Evolutionary conservation across 1,140 invertebrate genomes (phyloP).

Genomic region (Eurosta solidaginis): DNA sequence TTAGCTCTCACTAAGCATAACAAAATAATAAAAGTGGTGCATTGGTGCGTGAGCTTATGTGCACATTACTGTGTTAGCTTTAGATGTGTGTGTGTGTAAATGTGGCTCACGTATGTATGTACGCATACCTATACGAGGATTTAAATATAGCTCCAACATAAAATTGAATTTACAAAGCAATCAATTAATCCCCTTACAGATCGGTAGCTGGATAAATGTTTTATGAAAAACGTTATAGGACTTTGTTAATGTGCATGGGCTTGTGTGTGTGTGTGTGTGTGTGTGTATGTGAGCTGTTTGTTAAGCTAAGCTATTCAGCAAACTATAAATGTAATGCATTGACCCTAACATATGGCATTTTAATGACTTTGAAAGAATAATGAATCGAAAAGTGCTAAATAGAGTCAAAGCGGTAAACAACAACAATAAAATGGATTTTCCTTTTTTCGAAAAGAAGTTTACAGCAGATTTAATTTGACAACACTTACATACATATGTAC

Average conservation of each 20-base stretch:
- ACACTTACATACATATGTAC: not conserved
- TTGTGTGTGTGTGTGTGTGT: not conserved
- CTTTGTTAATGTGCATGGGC: not conserved
- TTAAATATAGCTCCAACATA: not conserved
- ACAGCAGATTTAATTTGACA: conserved; percentile 15
- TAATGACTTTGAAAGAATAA: not conserved
- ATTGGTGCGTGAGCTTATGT: no score
- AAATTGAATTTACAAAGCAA: conserved; percentile 28
- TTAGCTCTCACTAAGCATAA: conserved; percentile 14
- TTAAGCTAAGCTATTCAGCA: not conserved
- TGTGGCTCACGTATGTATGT: not conserved
- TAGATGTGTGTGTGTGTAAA: not conserved
- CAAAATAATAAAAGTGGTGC: not conserved
- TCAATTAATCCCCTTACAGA: conserved; percentile 25
- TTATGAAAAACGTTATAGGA: not conserved
- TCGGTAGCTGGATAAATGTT: conserved; percentile 19
- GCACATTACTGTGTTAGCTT: no score
- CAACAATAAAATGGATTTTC: not conserved
- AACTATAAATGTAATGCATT: not conserved
- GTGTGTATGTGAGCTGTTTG: not conserved
- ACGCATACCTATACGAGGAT: not conserved
- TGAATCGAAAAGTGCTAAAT: not conserved
- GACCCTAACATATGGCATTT: conserved; percentile 7
- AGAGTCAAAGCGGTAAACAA: not conserved
- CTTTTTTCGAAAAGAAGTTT: not conserved